Conservation (phyloP, 2,113 vertebrate genomes). For the Varanus salvator region DNA sequence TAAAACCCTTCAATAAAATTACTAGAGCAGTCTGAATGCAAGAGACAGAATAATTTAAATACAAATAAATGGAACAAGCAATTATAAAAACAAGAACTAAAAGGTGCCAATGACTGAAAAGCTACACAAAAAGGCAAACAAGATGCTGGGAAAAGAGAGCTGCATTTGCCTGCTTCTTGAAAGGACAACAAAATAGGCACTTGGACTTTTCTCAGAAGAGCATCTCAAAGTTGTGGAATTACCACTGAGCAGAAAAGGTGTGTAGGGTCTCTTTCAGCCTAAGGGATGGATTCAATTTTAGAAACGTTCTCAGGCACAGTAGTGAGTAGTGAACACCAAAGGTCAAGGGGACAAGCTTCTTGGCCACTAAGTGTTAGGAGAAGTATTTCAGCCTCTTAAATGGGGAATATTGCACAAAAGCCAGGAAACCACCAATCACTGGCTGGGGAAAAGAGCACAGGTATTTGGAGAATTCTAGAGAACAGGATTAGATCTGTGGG, state of each 20-base stretch:
- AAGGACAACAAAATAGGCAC: neutral
- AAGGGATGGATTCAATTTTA: too few relatives aligned
- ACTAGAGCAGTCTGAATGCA: neutral
- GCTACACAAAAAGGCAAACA: neutral
- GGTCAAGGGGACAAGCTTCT: too few relatives aligned
- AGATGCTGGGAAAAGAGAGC: neutral
- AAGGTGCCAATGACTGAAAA: neutral
- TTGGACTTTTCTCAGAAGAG: neutral
- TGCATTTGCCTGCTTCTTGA: neutral
- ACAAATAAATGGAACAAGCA: neutral
- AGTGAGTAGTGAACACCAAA: too few relatives aligned
- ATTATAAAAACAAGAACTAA: neutral
- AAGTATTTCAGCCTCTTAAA: too few relatives aligned
- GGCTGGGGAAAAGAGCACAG: neutral
- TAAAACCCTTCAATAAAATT: neutral
- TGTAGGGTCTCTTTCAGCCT: neutral
- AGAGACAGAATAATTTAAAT: neutral
- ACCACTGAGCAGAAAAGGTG: neutral
- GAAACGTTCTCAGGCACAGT: too few relatives aligned
- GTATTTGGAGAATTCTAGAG: too few relatives aligned
- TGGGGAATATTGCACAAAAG: too few relatives aligned
- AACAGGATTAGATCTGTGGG: too few relatives aligned
- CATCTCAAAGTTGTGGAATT: neutral
- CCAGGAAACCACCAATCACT: too few relatives aligned
- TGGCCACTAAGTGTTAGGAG: too few relatives aligned